Base-by-base conservation (phyloP, 2,888 invertebrate species). In the Celastrina argiolus region DNA sequence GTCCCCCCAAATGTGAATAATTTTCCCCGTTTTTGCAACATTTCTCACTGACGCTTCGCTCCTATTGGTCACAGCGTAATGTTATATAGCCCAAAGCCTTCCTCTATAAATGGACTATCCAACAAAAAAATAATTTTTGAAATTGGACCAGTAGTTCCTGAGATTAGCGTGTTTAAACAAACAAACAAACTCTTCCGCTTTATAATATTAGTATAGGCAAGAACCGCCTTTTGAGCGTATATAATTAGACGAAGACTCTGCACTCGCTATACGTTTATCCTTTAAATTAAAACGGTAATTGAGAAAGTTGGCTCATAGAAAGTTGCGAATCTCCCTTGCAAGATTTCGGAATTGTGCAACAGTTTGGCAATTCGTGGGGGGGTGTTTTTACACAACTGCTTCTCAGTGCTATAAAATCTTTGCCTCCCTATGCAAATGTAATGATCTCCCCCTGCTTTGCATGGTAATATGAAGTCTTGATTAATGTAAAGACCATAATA, bases 121-220 rank as follows among this genome's bases (percentile, higher is more conserved):
- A n/a, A n/a, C n/a, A n/a, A n/a, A n/a, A n/a, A n/a, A n/a, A n/a
- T n/a, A n/a, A n/a, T n/a, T n/a, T n/a, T n/a, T n/a, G n/a, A n/a
- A n/a, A n/a, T n/a, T n/a, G n/a, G n/a, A n/a, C n/a, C n/a, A n/a
- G n/a, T n/a, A n/a, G n/a, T n/a, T n/a, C n/a, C n/a, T n/a, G n/a
- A n/a, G n/a, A n/a, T n/a, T n/a, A n/a, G n/a, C n/a, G n/a, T n/a
- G n/a, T n/a, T n/a, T n/a, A n/a, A n/a, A n/a, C n/a, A n/a, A n/a
- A n/a, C n/a, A n/a, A n/a, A n/a, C n/a, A n/a, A n/a, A n/a, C n/a
- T n/a, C n/a, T n/a, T n/a, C n/a, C n/a, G n/a, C n/a, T n/a, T n/a
- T n/a, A n/a, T n/a, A n/a, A n/a, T n/a, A n/a, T 90, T 89, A 87
- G 89, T 90, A 87, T 87, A 87, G 88, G 88, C 85, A 89, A 89